A percentile compares a stretch with the other conserved stretches of the same genome.
Evolutionary conservation across 2,113 vertebrate species (phyloP).

Genomic region (Engystomops pustulosus): DNA sequence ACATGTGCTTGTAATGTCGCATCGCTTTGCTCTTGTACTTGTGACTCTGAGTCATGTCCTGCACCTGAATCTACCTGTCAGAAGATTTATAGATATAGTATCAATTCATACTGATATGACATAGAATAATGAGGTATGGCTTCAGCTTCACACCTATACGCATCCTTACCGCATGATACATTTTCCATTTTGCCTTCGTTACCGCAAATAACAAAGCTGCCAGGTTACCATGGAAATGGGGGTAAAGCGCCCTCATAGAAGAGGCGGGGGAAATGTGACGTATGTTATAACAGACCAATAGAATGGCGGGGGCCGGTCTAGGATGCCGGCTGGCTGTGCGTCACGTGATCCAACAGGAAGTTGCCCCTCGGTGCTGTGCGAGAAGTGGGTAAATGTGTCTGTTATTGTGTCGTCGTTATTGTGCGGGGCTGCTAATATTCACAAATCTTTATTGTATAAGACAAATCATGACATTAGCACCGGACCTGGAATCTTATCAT

Average conservation of each 20-base stretch:
- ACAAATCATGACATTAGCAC: not conserved
- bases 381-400: slow-evolving; percentile 10
- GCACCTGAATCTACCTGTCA: no score
- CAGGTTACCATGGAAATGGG: slow-evolving; percentile 4
- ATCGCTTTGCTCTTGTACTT: no score
- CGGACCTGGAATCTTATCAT: not conserved
- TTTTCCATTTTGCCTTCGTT: not conserved
- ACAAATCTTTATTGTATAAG: not conserved
- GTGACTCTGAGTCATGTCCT: no score
- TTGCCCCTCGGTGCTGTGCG: not conserved
- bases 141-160: no score
- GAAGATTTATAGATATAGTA: no score
- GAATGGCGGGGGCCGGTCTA: not conserved
- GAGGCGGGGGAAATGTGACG: not conserved
- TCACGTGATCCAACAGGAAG: slow-evolving; percentile 50
- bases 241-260: not conserved
- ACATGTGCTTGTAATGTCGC: no score
- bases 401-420: not conserved
- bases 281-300: slow-evolving; percentile 1
- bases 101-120: no score
- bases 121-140: no score
- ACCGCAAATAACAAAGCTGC: not conserved
- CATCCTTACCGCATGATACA: not conserved
- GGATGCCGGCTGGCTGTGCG: not conserved
- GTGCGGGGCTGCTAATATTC: not conserved